Evolutionary conservation across 1,140 invertebrate genomes (phyloP).

Genomic region (Aphaenogaster rudis): DNA sequence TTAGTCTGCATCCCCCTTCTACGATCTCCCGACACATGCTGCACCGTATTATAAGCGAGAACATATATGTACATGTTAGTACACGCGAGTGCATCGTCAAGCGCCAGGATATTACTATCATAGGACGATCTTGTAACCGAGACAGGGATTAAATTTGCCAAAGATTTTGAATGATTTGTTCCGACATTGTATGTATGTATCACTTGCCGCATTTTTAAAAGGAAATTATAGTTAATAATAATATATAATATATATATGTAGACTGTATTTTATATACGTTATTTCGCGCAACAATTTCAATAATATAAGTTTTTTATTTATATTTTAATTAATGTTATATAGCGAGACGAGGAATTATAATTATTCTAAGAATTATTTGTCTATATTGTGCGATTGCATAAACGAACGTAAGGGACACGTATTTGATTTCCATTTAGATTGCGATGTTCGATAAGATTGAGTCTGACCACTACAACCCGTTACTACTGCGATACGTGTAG

Average conservation of each 20-base stretch:
- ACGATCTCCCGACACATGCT: slow-evolving; percentile 16
- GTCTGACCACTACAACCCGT: background rate
- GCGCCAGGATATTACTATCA: slow-evolving; percentile 6
- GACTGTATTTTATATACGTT: background rate
- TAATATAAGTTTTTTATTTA: background rate
- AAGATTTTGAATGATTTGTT: background rate
- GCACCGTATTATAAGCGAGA: slow-evolving; percentile 25
- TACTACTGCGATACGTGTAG: background rate
- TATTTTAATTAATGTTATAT: background rate
- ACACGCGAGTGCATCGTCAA: slow-evolving; percentile 35
- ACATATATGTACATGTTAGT: slow-evolving; percentile 23
- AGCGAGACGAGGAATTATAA: background rate
- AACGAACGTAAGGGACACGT: background rate
- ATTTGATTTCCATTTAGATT: background rate
- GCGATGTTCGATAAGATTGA: background rate
- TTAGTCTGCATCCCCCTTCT: slow-evolving; percentile 33
- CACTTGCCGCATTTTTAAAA: background rate
- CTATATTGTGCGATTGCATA: background rate
- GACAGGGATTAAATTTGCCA: background rate
- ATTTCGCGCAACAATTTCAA: background rate
- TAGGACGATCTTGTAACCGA: slow-evolving; percentile 1
- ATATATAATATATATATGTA: background rate
- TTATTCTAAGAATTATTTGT: background rate
- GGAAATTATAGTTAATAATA: background rate
- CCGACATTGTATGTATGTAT: background rate